A percentile compares a stretch with the other conserved stretches of the same genome.
Conservation (phyloP, 2,113 vertebrate species). For the Anhinga anhinga region DNA sequence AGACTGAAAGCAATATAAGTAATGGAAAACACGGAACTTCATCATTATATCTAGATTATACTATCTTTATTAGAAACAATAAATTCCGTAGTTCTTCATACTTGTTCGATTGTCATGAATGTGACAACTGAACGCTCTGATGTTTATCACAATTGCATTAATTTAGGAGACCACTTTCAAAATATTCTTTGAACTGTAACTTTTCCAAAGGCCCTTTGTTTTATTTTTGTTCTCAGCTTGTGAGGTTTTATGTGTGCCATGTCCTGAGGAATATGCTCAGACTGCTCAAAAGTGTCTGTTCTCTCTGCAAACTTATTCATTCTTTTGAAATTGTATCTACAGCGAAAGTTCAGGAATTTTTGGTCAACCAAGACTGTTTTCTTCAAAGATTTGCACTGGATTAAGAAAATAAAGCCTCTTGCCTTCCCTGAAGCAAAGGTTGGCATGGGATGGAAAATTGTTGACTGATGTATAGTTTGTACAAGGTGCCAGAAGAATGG, state of each 20-base stretch:
- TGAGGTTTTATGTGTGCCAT: neutral
- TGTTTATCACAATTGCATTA: neutral
- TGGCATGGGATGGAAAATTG: neutral
- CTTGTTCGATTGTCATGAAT: neutral
- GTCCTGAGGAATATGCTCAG: neutral
- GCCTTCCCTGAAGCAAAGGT: neutral
- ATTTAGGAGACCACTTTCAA: neutral
- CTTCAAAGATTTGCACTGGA: neutral
- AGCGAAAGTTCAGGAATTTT: neutral
- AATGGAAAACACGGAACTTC: neutral
- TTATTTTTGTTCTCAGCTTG: neutral
- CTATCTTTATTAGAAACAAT: neutral
- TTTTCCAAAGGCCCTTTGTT: neutral
- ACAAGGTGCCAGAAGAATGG: neutral
- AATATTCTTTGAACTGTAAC: neutral
- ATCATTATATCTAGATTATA: neutral
- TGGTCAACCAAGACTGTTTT: neutral
- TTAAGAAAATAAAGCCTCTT: neutral
- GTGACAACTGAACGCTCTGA: neutral
- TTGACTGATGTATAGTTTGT: neutral
- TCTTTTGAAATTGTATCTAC: constrained; percentile 5
- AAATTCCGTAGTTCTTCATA: neutral
- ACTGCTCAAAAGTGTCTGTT: neutral
- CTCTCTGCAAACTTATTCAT: neutral
- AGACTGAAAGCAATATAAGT: neutral